Percentiles rank a stretch among this genome's conserved stretches.
Conservation (phyloP, 2,888 invertebrate species). For the Hirudinaria manillensis region DNA sequence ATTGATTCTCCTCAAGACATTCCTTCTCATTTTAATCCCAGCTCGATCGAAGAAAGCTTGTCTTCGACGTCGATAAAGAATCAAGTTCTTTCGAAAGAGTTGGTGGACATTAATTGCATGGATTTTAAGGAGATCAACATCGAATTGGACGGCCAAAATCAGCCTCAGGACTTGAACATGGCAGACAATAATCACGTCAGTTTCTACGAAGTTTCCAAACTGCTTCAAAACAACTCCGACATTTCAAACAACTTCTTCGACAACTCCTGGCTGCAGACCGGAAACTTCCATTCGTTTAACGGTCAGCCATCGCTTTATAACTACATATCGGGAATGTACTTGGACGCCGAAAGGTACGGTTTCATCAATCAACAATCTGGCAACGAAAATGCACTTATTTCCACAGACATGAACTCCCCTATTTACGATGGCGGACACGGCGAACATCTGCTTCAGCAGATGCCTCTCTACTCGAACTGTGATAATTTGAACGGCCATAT, state of each 20-base stretch:
- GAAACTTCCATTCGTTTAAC: slow-evolving; percentile 17
- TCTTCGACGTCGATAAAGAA: slow-evolving; percentile 18
- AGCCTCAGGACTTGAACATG: neutral
- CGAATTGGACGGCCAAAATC: slow-evolving; percentile 18
- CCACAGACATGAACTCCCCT: slow-evolving; percentile 1
- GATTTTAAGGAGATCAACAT: slow-evolving; percentile 29
- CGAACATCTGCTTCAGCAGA: neutral
- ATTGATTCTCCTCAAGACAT: slow-evolving; percentile 24
- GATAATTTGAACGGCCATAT: slow-evolving; percentile 1
- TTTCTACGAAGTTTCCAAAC: slow-evolving; percentile 27
- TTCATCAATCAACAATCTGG: neutral
- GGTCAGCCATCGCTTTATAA: slow-evolving; percentile 16
- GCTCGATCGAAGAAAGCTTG: slow-evolving; percentile 15
- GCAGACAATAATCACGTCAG: slow-evolving; percentile 3
- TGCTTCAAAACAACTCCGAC: slow-evolving; percentile 27
- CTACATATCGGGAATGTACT: slow-evolving; percentile 12
- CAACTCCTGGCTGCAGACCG: slow-evolving; percentile 4
- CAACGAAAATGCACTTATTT: slow-evolving; percentile 8
- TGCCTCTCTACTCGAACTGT: neutral
- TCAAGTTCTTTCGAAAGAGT: slow-evolving; percentile 21
- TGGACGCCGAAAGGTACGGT: slow-evolving; percentile 19
- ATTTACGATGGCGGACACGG: neutral
- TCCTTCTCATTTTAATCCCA: neutral
- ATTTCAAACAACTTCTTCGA: slow-evolving; percentile 21
- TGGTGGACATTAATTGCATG: slow-evolving; percentile 25